A percentile compares a stretch with the other conserved stretches of the same genome.
phyloP scores from a whole-genome alignment of 1,140 invertebrate species.

The Leptinotarsa texana region DNA sequence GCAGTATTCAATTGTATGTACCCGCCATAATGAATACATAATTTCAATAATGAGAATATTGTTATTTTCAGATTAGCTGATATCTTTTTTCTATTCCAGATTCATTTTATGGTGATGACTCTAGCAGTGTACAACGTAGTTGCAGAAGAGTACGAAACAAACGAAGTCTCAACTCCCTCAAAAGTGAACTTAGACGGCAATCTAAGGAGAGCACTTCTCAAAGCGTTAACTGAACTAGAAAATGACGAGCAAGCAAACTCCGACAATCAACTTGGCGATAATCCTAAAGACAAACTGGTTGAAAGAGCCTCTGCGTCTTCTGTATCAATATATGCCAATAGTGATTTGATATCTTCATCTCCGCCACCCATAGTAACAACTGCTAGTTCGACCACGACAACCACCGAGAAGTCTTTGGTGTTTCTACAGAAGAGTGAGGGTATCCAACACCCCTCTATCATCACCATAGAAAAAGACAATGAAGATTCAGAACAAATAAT shows the following conservation, averaged over 20 bases:
- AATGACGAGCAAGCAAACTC: conserved; percentile 43
- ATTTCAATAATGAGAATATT: too few species aligned
- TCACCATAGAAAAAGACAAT: conserved; percentile 32
- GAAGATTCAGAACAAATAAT: conserved; percentile 43
- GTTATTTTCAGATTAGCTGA: too few species aligned
- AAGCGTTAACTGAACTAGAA: conserved; percentile 51
- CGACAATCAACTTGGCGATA: conserved; percentile 18
- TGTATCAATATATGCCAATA: conserved; percentile 40
- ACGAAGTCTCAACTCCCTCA: conserved; percentile 5
- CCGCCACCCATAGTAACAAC: neutral
- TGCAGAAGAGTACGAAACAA: neutral
- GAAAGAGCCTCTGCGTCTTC: conserved; percentile 47
- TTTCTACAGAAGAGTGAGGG: conserved; percentile 48
- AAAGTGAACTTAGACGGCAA: conserved; percentile 44
- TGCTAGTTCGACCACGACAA: neutral
- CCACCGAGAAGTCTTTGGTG: conserved; percentile 31
- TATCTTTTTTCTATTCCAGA: neutral
- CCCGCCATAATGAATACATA: too few species aligned
- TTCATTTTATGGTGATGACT: neutral
- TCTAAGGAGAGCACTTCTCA: conserved; percentile 48
- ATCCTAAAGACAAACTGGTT: conserved; percentile 31
- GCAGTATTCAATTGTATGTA: too few species aligned
- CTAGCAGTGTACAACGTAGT: neutral
- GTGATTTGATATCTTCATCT: neutral
- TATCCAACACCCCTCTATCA: conserved; percentile 43